Evolutionary conservation across 2,113 vertebrate species (phyloP), one percentile per base, ranked within the genome.

Genomic region (Bubo bubo): DNA sequence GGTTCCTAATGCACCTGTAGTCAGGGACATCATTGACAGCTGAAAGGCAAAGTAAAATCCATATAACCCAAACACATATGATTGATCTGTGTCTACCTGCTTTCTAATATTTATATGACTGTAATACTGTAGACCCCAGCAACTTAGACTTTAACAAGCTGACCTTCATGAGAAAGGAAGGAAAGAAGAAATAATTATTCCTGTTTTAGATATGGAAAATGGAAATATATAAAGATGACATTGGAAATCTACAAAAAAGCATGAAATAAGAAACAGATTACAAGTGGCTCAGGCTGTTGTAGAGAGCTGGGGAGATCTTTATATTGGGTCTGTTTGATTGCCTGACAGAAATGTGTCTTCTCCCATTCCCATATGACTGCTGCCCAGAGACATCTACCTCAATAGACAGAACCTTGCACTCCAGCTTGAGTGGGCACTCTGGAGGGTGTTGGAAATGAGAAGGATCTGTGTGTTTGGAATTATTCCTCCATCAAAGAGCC

Each of bases 351-450:
- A 52, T 20, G 15, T 9, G 15, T 11, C n/a, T 82, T 55, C 47
- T 79, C 28, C 32, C 20, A 24, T 52, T 41, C 35, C 17, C 17
- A 13, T 63, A 21, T 77, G 73, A 43, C 15, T 50, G 1, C 13
- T 72, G 49, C 63, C n/a, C 16, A 23, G 23, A 87, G 12, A 18
- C 6, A 7, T 23, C 45, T 62, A 49, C 30, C 34, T 34, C 53
- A 37, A 2, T 1, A 94, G 55, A 19, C 9, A 37, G 17, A 67
- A 30, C 52, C 0, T 0, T 19, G 14, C 15, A 18, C 14, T 60
- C 8, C 39, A 56, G 35, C 41, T 53, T 53, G 63, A 7, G 9
- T 73, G 39, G 39, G 28, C 39, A 12, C 17, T 52, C 32, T 79
- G 52, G 6, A 76, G 16, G 8, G 5, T 47, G 21, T 18, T 70